phyloP scores from a whole-genome alignment of 2,797 vertebrate species.

The Takifugu rubripes region DNA sequence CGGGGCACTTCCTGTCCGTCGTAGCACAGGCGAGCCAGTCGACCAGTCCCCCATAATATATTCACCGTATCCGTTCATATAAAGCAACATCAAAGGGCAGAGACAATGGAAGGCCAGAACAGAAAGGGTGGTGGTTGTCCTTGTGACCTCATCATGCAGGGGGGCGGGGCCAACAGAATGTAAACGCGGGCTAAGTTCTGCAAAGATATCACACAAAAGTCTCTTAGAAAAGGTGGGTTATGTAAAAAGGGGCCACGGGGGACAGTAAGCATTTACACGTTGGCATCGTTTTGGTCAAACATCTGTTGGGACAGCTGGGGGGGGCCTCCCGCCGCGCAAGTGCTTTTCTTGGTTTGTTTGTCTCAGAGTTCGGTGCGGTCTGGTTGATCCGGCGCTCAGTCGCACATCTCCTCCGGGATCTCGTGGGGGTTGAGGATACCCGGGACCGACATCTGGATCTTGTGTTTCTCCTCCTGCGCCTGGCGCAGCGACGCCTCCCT shows the following conservation, averaged over 20 bases:
- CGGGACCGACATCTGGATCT: conserved; percentile 97
- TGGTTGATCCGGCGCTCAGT: conserved; percentile 76
- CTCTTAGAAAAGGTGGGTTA: conserved; percentile 94
- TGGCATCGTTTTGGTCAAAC: too few relatives aligned
- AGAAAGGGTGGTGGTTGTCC: conserved; percentile 79
- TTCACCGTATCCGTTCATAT: conserved; percentile 69
- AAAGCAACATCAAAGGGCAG: conserved; percentile 56
- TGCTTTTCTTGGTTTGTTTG: conserved; percentile 65
- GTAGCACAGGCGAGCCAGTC: conserved; percentile 65
- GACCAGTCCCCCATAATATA: conserved; percentile 74
- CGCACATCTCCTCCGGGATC: conserved; percentile 99
- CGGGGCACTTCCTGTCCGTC: conserved; percentile 61
- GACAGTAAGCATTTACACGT: conserved; percentile 4
- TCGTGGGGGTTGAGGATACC: conserved; percentile 98
- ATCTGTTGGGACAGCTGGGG: conserved; percentile 32
- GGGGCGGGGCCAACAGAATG: conserved; percentile 83
- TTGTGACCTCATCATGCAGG: conserved; percentile 90
- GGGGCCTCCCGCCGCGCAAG: conserved; percentile 41
- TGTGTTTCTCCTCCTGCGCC: conserved; percentile 97
- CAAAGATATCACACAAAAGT: conserved; percentile 93
- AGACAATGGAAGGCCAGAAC: conserved; percentile 73
- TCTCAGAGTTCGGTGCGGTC: conserved; percentile 56
- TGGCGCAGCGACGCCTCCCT: conserved; percentile 93
- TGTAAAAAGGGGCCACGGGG: conserved; percentile 93
- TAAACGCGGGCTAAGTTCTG: conserved; percentile 81